These are phyloP conservation scores for Podarcis lilfordi DNA, from an alignment of 2,797 vertebrate genomes.

Conservation along the genomic window DNA sequence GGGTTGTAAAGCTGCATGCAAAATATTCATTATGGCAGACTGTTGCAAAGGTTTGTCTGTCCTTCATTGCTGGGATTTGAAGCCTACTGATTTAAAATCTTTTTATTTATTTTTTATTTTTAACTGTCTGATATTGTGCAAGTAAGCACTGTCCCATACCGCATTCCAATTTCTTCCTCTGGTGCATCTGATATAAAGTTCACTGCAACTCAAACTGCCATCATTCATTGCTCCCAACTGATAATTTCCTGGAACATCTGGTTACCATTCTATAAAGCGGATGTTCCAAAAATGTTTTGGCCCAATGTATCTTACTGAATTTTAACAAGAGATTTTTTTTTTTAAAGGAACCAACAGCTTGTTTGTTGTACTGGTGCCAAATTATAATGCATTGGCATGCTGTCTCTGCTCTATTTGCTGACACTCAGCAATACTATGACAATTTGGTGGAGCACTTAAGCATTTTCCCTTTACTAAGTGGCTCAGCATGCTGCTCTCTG, in stretches of 20 bases:
- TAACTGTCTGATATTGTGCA: background rate
- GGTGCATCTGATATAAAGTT: conserved; percentile 11
- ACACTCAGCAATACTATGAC: conserved; percentile 25
- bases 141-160: background rate
- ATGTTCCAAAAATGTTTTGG: conserved; percentile 6
- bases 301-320: background rate
- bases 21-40: background rate
- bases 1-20: background rate
- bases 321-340: background rate
- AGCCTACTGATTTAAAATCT: background rate
- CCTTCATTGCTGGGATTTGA: background rate
- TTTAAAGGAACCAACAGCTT: background rate
- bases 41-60: background rate
- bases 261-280: background rate
- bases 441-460: conserved; percentile 29
- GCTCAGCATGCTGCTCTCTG: conserved; percentile 29
- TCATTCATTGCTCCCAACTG: conserved; percentile 9
- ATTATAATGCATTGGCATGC: background rate
- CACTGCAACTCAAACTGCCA: background rate
- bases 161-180: background rate
- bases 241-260: conserved; percentile 31
- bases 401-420: conserved; percentile 5
- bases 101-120: background rate
- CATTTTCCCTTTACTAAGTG: conserved; percentile 37
- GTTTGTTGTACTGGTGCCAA: conserved; percentile 15